Base-by-base conservation (phyloP, 2,888 invertebrate genomes). In the Pachymerium ferrugineum region DNA sequence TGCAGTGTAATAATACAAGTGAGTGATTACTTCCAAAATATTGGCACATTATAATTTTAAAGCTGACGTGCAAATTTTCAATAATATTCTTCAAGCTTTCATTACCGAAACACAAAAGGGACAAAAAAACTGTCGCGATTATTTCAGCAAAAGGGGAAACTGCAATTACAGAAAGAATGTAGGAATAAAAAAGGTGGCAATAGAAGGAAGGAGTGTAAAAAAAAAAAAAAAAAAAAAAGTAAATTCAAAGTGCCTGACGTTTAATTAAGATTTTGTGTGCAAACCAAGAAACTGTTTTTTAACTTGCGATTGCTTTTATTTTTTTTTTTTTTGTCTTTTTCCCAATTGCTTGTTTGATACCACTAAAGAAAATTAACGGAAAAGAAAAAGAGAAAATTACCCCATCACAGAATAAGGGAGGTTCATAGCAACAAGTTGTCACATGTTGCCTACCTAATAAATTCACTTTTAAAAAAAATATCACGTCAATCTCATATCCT, bases 341-440 rank as follows among this genome's bases (percentile, higher is more conserved):
- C 62, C 62, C 62, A 62, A 62, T 62, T 62, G 62, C 62, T 62
- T 62, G 62, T 62, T 62, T 62, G 62, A 62, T 62, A 62, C 62
- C 62, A 62, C 62, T 62, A 62, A 62, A 62, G 62, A 62, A 62
- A 62, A 62, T 62, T 62, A 62, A 62, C 62, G 28, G 62, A 14
- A 62, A 62, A 22, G 62, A 62, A 62, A 28, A 28, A 62, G n/a
- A 25, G 62, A 62, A 38, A 62, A 62, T 62, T 62, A 62, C 62
- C 62, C 28, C 62, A 62, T 62, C 62, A 62, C 62, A 62, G 22
- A 12, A 25, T 14, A 62, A 22, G 28, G 25, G 62, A n/a, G n/a
- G n/a, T n/a, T n/a, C 62, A 38, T n/a, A n/a, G 62, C 62, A 62
- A 62, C 62, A 62, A 62, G 62, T 62, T 25, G 62, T 62, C 62